Evolutionary conservation across 2,888 invertebrate species (phyloP), one percentile per base, ranked within the genome.

Genomic region (Thelaira solivaga): DNA sequence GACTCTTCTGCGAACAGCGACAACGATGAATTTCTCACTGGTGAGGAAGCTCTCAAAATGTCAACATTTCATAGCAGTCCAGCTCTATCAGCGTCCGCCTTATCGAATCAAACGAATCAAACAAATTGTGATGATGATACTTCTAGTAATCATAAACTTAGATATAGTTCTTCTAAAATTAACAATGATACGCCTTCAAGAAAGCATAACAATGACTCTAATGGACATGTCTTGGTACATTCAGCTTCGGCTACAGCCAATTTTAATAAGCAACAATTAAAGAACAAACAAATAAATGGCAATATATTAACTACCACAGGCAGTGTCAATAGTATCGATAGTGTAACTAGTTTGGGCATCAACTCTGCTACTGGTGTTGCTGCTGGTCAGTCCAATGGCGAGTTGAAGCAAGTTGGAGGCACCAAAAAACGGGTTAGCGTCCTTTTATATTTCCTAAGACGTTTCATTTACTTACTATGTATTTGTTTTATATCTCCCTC

Each of bases 361-460:
- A 82, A 79, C 69, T 77, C 81, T 2, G 45, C 67, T 34, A 55
- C 24, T 31, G 67, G 53, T 51, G 74, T 43, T 53, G 81, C 82
- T 68, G 81, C 82, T 81, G 83, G 83, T 76, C 81, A 85, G 80
- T 80, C 83, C 26, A 84, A 84, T 80, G 83, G 84, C 82, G 84
- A 86, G 76, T 83, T 86, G 81, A 88, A 86, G 80, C 84, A 88
- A 82, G 77, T 85, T 80, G 84, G 84, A 78, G 84, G 83, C 81
- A 84, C 73, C 84, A 85, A 83, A 77, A 86, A 84, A 85, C 86
- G 88, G 88, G 88, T 88, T 86, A 87, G 89, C 81, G 65, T 74
- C 65, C 65, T 47, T 45, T 43, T 22, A 26, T 74, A 76, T 47
- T 36, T 57, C 18, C 49, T 76, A 80, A 61, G 53, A 69, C 73